Conservation (phyloP, 2,888 invertebrate genomes). For the Dyspetes luteomarginatus region DNA sequence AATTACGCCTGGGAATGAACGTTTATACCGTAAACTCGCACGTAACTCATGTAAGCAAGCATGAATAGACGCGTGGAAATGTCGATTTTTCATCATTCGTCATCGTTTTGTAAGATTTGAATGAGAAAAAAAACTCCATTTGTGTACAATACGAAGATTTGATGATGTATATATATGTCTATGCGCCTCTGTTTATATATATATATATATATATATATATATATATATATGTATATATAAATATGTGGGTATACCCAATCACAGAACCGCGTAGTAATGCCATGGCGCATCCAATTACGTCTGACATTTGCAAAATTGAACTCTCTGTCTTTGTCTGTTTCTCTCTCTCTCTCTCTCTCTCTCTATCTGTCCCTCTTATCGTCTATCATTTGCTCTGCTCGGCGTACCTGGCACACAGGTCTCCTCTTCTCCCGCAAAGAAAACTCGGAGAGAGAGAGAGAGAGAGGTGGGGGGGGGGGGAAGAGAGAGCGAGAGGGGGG, state of each 20-base stretch:
- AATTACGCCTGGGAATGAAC: conserved; percentile 33
- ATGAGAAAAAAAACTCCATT: background rate
- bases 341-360: background rate
- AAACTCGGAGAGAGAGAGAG: no score
- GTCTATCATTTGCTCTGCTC: background rate
- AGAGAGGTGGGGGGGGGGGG: background rate
- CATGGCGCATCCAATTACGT: conserved; percentile 59
- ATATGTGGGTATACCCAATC: conserved; percentile 20
- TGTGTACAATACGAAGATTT: background rate
- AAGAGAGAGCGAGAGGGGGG: background rate
- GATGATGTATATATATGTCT: background rate
- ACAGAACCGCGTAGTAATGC: conserved; percentile 6
- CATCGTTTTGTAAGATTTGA: background rate
- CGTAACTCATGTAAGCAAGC: conserved; percentile 14
- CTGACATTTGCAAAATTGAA: conserved; percentile 68
- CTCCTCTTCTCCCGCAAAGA: conserved; percentile 12
- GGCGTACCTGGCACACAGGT: conserved; percentile 36
- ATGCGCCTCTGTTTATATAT: background rate
- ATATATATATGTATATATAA: background rate
- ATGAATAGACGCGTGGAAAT: background rate
- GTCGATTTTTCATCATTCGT: background rate
- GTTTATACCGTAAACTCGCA: background rate
- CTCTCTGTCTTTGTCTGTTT: conserved; percentile 31
- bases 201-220: background rate
- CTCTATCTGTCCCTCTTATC: background rate